Conservation (phyloP, 1,140 invertebrate genomes). For the Aleiodes sp. region DNA sequence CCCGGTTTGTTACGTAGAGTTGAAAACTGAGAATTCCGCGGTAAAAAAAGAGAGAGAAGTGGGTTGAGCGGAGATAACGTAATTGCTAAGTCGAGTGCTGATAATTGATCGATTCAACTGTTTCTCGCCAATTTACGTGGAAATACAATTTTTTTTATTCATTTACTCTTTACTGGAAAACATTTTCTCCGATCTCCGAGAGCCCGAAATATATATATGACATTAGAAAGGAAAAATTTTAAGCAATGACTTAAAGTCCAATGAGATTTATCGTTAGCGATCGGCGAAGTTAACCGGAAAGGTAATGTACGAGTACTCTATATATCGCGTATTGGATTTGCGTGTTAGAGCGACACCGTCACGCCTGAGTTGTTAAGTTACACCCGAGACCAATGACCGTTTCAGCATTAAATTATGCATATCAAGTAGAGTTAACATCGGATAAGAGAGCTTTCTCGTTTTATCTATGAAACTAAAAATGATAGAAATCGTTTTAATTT, state of each 20-base stretch:
- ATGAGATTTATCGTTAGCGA: conserved; percentile 33
- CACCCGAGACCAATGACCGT: conserved; percentile 36
- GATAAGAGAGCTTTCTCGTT: conserved; percentile 50
- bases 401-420: conserved; percentile 45
- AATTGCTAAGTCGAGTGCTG: conserved; percentile 39
- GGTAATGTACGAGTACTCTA: neutral
- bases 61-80: conserved; percentile 36
- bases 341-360: conserved; percentile 35
- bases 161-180: neutral
- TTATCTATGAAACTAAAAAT: neutral
- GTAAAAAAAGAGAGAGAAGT: conserved; percentile 10
- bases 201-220: too few relatives aligned
- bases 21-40: conserved; percentile 32
- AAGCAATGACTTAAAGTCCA: conserved; percentile 12
- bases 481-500: too few relatives aligned
- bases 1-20: conserved; percentile 35
- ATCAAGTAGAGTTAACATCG: conserved; percentile 34
- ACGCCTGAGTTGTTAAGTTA: conserved; percentile 38
- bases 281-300: conserved; percentile 11
- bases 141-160: neutral
- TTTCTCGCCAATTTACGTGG: neutral
- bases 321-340: neutral
- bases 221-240: conserved; percentile 46
- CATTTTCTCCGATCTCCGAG: neutral
- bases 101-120: conserved; percentile 49